These are phyloP conservation scores for Ranitomeya imitator DNA, from an alignment of 2,113 vertebrate species.

Conservation along the genomic window DNA sequence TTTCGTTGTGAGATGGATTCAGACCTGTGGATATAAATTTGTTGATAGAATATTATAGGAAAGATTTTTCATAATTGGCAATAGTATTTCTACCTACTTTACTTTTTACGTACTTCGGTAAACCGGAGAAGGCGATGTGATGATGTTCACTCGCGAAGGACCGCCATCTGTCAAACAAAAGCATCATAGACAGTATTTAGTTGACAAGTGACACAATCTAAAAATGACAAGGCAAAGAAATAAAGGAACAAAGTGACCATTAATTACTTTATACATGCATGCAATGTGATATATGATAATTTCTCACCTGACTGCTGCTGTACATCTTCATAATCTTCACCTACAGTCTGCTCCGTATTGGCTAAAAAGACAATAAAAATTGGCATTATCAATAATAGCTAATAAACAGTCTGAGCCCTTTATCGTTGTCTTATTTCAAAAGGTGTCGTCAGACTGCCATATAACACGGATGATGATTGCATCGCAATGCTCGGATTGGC, in stretches of 20 bases:
- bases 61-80: background rate
- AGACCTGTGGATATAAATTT: constrained; percentile 59
- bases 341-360: background rate
- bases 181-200: background rate
- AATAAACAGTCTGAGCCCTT: background rate
- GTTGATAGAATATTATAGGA: background rate
- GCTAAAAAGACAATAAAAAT: background rate
- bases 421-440: background rate
- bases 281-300: background rate
- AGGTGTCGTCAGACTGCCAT: too few relatives aligned
- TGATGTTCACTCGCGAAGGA: background rate
- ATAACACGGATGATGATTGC: too few relatives aligned
- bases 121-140: constrained; percentile 1
- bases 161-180: background rate
- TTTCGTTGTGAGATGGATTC: constrained; percentile 68
- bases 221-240: background rate
- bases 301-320: constrained; percentile 30
- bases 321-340: background rate
- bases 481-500: too few relatives aligned
- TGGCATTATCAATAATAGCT: background rate
- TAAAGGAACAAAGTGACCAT: background rate
- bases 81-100: background rate
- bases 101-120: background rate
- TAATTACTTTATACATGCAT: background rate
- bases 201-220: background rate